A percentile compares a stretch with the other conserved stretches of the same genome.
Conservation (phyloP, 2,797 vertebrate species). For the Anabas testudineus region DNA sequence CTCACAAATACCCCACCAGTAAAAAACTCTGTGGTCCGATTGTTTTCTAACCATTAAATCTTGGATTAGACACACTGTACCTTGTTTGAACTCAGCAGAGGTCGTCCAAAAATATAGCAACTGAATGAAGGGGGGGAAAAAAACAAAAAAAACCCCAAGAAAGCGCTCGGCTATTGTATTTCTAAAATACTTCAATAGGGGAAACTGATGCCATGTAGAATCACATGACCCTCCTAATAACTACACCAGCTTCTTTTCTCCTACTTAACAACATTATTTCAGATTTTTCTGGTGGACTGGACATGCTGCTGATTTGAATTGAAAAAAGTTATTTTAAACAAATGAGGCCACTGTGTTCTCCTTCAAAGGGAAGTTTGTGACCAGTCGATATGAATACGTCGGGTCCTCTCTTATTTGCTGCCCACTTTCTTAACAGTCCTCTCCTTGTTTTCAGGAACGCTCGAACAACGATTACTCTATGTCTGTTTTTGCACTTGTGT, state of each 20-base stretch:
- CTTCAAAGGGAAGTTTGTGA: constrained; percentile 16
- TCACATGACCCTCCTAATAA: background rate
- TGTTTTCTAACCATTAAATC: constrained; percentile 2
- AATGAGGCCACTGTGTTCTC: background rate
- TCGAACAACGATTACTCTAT: constrained; percentile 39
- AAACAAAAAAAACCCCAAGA: background rate
- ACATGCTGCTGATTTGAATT: background rate
- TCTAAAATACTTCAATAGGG: background rate
- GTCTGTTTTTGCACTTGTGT: background rate
- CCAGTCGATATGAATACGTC: constrained; percentile 28
- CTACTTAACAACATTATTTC: background rate
- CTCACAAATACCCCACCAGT: background rate
- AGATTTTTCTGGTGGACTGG: background rate
- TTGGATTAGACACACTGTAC: background rate
- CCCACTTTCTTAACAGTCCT: constrained; percentile 33
- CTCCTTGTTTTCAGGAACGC: constrained; percentile 39
- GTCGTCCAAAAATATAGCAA: background rate
- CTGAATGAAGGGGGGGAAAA: background rate
- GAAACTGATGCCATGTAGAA: background rate
- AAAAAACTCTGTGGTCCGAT: constrained; percentile 6
- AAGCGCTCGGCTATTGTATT: background rate
- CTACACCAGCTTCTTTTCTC: background rate
- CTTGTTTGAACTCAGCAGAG: background rate
- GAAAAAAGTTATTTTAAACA: background rate
- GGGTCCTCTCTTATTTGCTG: constrained; percentile 4